phyloP scores from a whole-genome alignment of 2,888 invertebrate species.

The Altica lythri region DNA sequence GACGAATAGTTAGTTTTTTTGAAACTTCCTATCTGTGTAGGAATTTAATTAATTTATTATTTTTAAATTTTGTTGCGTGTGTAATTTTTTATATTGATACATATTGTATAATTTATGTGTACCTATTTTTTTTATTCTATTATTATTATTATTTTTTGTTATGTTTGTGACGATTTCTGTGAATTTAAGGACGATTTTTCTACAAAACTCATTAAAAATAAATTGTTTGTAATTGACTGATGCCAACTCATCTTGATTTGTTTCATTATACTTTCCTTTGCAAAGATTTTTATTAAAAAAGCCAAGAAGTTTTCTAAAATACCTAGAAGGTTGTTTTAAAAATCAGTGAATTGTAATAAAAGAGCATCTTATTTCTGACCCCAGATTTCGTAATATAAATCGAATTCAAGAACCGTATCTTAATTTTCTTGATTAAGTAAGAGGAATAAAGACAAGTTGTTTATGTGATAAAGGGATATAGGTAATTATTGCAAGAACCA shows the following conservation, averaged over 20 bases:
- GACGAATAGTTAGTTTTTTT: conserved; percentile 44
- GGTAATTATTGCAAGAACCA: too few species aligned
- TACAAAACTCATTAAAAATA: conserved; percentile 30
- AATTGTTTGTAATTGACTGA: conserved; percentile 44
- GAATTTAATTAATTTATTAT: conserved; percentile 34
- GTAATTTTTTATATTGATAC: conserved; percentile 37
- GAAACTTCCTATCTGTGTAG: conserved; percentile 24
- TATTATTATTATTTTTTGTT: conserved; percentile 37
- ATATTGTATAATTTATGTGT: conserved; percentile 33
- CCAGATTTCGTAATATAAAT: too few species aligned
- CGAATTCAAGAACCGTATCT: too few species aligned
- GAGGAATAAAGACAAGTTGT: too few species aligned
- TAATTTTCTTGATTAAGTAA: too few species aligned
- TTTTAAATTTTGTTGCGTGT: conserved; percentile 43
- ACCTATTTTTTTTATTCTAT: conserved; percentile 34
- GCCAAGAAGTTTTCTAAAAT: not conserved
- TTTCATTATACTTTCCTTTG: conserved; percentile 35
- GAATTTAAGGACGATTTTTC: conserved; percentile 35
- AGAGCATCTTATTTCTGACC: too few species aligned
- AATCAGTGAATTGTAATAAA: too few species aligned
- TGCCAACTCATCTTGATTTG: conserved; percentile 48
- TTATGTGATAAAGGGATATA: too few species aligned
- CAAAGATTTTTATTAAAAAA: conserved; percentile 31
- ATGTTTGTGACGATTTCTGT: conserved; percentile 36
- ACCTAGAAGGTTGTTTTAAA: not conserved